Conservation (phyloP, 1,140 invertebrate species). For the Cyclina sinensis region DNA sequence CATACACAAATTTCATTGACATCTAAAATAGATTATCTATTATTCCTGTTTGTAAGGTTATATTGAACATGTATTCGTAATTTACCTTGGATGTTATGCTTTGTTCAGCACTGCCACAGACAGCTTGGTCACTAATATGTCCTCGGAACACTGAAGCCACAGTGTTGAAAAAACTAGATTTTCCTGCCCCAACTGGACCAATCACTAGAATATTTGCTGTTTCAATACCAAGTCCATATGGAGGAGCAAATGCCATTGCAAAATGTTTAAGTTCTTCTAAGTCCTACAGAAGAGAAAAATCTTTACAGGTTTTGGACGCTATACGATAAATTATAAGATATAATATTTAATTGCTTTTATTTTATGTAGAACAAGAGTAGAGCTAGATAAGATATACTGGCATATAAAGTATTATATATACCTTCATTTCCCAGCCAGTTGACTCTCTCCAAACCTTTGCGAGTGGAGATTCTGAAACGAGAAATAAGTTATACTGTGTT, state of each 20-base stretch:
- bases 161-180: slow-evolving; percentile 71
- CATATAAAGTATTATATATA: too few relatives aligned
- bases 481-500: not conserved
- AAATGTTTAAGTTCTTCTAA: slow-evolving; percentile 35
- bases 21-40: too few relatives aligned
- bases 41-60: too few relatives aligned
- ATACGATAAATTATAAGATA: too few relatives aligned
- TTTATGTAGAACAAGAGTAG: too few relatives aligned
- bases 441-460: not conserved
- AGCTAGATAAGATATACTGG: too few relatives aligned
- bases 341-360: too few relatives aligned
- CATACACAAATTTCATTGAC: too few relatives aligned
- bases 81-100: slow-evolving; percentile 68
- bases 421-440: not conserved
- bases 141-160: slow-evolving; percentile 65
- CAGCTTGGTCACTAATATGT: slow-evolving; percentile 57
- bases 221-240: not conserved
- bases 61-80: too few relatives aligned
- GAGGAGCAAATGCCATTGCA: not conserved
- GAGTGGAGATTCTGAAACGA: not conserved
- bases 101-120: slow-evolving; percentile 53
- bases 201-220: slow-evolving; percentile 57
- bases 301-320: not conserved
- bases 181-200: slow-evolving; percentile 67
- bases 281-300: not conserved